These are phyloP conservation scores for Solenopsis invicta DNA, from an alignment of 1,140 invertebrate genomes.

Conservation along the genomic window DNA sequence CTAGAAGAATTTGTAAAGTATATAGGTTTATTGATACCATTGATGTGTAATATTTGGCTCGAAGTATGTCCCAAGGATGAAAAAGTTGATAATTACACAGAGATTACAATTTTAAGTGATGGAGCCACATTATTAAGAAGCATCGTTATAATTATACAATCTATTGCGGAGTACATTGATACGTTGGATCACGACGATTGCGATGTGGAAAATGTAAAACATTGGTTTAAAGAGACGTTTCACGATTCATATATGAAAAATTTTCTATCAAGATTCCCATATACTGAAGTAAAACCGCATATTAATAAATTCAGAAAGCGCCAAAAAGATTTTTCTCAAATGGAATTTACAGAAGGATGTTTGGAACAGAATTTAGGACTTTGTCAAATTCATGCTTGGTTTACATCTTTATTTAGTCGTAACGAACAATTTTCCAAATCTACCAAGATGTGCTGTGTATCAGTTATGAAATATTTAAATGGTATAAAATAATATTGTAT, in stretches of 20 bases:
- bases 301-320: slow-evolving; percentile 71
- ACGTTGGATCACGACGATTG: slow-evolving; percentile 81
- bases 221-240: slow-evolving; percentile 87
- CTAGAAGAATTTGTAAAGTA: slow-evolving; percentile 84
- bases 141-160: slow-evolving; percentile 87
- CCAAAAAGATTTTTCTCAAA: slow-evolving; percentile 74
- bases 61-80: slow-evolving; percentile 88
- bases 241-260: slow-evolving; percentile 85
- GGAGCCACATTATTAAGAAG: slow-evolving; percentile 88
- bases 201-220: slow-evolving; percentile 72
- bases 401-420: slow-evolving; percentile 73
- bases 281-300: slow-evolving; percentile 77
- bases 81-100: slow-evolving; percentile 78
- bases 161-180: slow-evolving; percentile 87
- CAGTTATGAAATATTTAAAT: slow-evolving; percentile 75
- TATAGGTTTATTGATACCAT: slow-evolving; percentile 89
- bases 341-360: slow-evolving; percentile 68
- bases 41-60: slow-evolving; percentile 92
- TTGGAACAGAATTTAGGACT: slow-evolving; percentile 81
- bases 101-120: slow-evolving; percentile 87
- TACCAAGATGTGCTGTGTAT: slow-evolving; percentile 72
- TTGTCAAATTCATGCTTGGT: slow-evolving; percentile 82
- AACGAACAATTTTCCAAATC: slow-evolving; percentile 71
- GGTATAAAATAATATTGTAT: slow-evolving; percentile 60
- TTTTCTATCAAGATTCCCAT: slow-evolving; percentile 88